Percentiles rank a stretch among this genome's conserved stretches.
These are phyloP conservation scores for Drosophila pectinifera DNA, from an alignment of 1,140 invertebrate genomes.

Conservation along the genomic window DNA sequence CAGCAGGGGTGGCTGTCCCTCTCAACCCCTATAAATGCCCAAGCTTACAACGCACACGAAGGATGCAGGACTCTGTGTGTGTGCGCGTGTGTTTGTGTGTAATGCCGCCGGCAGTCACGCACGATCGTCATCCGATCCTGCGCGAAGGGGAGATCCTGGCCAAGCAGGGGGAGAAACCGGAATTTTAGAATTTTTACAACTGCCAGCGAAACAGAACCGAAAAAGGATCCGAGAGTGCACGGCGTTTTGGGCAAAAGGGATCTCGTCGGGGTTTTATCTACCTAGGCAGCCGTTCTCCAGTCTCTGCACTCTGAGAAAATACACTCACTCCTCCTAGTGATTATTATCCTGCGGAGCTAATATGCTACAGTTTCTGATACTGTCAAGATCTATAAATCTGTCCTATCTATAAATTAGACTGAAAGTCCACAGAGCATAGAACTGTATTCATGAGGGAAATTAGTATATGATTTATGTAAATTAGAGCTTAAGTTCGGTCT, in stretches of 20 bases:
- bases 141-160: slow-evolving; percentile 31
- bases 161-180: slow-evolving; percentile 54
- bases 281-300: slow-evolving; percentile 28
- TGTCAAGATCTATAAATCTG: no score
- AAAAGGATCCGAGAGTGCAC: slow-evolving; percentile 12
- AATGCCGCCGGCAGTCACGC: slow-evolving; percentile 62
- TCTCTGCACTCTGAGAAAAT: slow-evolving; percentile 20
- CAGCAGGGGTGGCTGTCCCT: slow-evolving; percentile 48
- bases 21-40: slow-evolving; percentile 75
- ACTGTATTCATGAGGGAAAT: no score
- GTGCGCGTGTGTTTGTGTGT: slow-evolving; percentile 6
- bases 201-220: slow-evolving; percentile 19
- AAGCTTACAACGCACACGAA: slow-evolving; percentile 64
- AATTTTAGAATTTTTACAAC: slow-evolving; percentile 69
- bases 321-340: background rate
- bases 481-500: no score
- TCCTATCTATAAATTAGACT: no score
- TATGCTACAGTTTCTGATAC: no score
- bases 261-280: slow-evolving; percentile 3
- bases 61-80: slow-evolving; percentile 14
- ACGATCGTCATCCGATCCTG: slow-evolving; percentile 76
- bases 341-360: background rate
- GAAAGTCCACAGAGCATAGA: no score
- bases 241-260: slow-evolving; percentile 12
- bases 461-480: no score